Percentiles rank a stretch among this genome's conserved stretches.
Conservation (phyloP, 2,113 vertebrate species). For the Phasianus colchicus region DNA sequence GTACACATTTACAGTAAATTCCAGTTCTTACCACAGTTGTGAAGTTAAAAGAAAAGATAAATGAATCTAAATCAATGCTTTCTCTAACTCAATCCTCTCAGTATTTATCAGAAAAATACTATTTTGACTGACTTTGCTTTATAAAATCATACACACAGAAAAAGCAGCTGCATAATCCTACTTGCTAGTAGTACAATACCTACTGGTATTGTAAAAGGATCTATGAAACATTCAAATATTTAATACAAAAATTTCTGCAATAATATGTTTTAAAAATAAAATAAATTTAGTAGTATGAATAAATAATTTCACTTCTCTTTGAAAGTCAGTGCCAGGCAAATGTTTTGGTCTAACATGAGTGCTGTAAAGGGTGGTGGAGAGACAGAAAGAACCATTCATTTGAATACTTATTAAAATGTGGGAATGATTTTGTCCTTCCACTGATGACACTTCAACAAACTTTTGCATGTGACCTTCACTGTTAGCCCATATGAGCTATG, state of each 20-base stretch:
- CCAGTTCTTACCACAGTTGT: not conserved
- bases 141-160: too few species aligned
- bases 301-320: not conserved
- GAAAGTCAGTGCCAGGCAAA: not conserved
- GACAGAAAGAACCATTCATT: not conserved
- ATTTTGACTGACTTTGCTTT: not conserved
- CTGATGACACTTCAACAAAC: not conserved
- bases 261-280: not conserved
- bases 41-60: not conserved
- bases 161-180: not conserved
- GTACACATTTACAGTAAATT: not conserved
- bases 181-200: not conserved
- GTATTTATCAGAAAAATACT: not conserved
- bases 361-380: not conserved
- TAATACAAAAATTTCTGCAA: not conserved
- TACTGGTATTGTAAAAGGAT: not conserved
- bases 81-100: not conserved
- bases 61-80: not conserved
- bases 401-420: not conserved
- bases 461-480: not conserved
- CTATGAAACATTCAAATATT: not conserved
- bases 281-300: not conserved
- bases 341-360: not conserved
- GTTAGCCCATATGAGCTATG: not conserved
- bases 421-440: constrained; percentile 5